Conservation (phyloP, 2,113 vertebrate species). For the Ciconia boyciana region DNA sequence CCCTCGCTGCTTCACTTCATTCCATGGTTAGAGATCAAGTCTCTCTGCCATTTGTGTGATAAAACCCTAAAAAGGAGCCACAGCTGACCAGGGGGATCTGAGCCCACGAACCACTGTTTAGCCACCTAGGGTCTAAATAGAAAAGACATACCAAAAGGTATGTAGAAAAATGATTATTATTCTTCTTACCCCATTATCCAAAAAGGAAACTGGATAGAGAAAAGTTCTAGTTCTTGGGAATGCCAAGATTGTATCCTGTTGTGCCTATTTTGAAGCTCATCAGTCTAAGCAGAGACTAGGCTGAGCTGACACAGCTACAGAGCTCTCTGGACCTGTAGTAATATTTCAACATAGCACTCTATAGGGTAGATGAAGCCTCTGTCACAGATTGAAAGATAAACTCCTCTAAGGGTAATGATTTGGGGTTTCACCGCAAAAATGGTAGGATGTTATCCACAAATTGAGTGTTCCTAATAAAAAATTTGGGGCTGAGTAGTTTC, state of each 20-base stretch:
- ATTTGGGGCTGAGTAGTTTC: neutral
- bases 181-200: neutral
- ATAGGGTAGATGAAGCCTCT: neutral
- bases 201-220: neutral
- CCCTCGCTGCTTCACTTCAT: neutral
- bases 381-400: neutral
- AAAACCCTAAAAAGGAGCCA: neutral
- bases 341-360: neutral
- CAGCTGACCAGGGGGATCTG: accelerated
- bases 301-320: neutral
- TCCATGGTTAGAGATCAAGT: neutral
- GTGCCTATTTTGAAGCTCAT: neutral
- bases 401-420: neutral
- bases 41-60: neutral
- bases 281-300: neutral
- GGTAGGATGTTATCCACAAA: neutral
- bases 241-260: neutral
- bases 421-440: neutral
- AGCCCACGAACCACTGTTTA: neutral
- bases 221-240: neutral
- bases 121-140: neutral
- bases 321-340: neutral
- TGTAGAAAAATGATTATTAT: neutral
- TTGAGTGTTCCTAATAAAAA: neutral
- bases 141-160: neutral